Evolutionary conservation across 2,797 vertebrate species (phyloP).

Genomic region (Chelon labrosus): DNA sequence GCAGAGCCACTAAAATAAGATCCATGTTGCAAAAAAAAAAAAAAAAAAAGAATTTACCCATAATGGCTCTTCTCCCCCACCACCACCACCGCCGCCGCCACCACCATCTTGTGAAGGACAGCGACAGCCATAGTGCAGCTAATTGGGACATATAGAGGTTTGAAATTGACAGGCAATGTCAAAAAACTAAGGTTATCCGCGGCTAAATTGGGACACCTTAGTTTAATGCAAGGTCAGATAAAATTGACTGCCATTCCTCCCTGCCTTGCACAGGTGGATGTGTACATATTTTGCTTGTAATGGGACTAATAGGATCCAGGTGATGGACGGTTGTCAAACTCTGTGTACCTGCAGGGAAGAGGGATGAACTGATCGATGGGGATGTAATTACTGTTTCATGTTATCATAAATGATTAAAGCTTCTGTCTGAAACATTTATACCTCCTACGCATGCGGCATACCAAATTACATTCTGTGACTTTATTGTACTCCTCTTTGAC

Average conservation of each 20-base stretch:
- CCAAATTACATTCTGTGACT: slow-evolving; percentile 2
- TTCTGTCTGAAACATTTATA: slow-evolving; percentile 35
- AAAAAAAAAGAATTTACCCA: not conserved
- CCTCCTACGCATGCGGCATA: slow-evolving; percentile 11
- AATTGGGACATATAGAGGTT: slow-evolving; percentile 52
- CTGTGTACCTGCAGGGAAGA: slow-evolving; percentile 21
- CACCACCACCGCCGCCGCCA: too few relatives aligned
- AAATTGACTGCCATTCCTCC: slow-evolving; percentile 54
- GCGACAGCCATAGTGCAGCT: slow-evolving; percentile 46
- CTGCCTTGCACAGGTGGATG: slow-evolving; percentile 40
- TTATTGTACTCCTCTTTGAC: not conserved
- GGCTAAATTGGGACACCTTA: slow-evolving; percentile 47
- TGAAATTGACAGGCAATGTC: slow-evolving; percentile 50
- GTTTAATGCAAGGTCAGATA: slow-evolving; percentile 59
- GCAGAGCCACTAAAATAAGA: slow-evolving; percentile 23
- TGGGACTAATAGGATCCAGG: slow-evolving; percentile 41
- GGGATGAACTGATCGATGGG: slow-evolving; percentile 9
- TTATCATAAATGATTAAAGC: slow-evolving; percentile 33
- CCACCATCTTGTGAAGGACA: slow-evolving; percentile 43
- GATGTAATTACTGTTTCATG: slow-evolving; percentile 34
- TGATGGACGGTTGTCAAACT: slow-evolving; percentile 55
- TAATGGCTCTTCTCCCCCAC: slow-evolving; percentile 44
- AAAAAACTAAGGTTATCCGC: slow-evolving; percentile 49
- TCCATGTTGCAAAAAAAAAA: slow-evolving; percentile 29
- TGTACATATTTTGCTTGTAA: slow-evolving; percentile 31